Evolutionary conservation across 2,113 vertebrate species (phyloP), one percentile per base, ranked within the genome.

Genomic region (Pyxicephalus adspersus): DNA sequence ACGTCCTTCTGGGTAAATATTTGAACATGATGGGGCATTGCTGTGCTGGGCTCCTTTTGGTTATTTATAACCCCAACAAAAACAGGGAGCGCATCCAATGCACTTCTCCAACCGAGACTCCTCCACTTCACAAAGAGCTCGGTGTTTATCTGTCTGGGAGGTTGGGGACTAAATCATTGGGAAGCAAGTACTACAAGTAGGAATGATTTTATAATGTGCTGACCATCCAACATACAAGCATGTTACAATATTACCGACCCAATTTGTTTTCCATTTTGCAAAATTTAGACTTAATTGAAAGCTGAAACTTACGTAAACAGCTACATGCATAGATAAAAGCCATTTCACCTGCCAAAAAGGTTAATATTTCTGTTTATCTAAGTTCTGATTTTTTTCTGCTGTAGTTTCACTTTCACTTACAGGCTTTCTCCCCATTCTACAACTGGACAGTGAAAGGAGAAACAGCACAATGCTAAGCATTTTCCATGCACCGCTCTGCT

Each of bases 11-110:
- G 52, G 29, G 29, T 58, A 78, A 78, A 67, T 57, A 67, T 78
- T 67, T 78, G 20, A 38, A 38, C 52, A 58, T 58, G 64, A 67
- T 20, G 51, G 25, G 72, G n/a, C 26, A 77, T 25, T 23, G 75
- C 15, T 38, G 28, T 18, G 29, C 11, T 18, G 28, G 23, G 76
- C 25, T 31, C 52, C 76, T 64, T 38, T 16, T 25, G 52, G 64
- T 64, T 57, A 20, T 15, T 29, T 34, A 34, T 34, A 34, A 34
- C 31, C 28, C 31, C 64, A 66, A 17, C 68, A 34, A 3, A 15
- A 52, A 17, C 51, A 52, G 23, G 28, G 7, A 23, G 11, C 20
- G 3, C 19, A 31, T 64, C 50, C 22, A 77, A 65, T 66, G 17
- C 61, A 55, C 28, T 52, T 34, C 45, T 26, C 23, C 2, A 34